Percentiles rank a stretch among this genome's conserved stretches.
Evolutionary conservation across 2,113 vertebrate genomes (phyloP).

Genomic region (Pollachius pollachius): DNA sequence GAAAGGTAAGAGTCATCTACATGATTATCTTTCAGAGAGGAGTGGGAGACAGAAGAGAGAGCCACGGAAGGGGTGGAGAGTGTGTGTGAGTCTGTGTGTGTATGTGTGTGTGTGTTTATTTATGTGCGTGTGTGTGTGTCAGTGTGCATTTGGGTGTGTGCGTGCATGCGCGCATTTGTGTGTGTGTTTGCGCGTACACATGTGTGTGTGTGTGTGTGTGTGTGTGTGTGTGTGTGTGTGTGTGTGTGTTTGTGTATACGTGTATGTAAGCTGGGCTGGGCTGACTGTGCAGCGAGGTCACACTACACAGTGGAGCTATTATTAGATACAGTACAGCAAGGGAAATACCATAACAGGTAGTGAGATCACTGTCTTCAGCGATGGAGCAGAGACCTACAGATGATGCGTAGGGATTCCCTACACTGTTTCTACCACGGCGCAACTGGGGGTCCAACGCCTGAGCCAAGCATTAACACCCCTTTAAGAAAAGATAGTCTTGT

Average conservation of each 20-base stretch:
- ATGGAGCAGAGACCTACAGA: too few relatives aligned
- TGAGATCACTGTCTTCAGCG: too few relatives aligned
- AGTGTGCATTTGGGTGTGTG: neutral
- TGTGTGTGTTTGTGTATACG: neutral
- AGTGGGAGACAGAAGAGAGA: conserved; percentile 25
- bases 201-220: neutral
- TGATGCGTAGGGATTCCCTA: too few relatives aligned
- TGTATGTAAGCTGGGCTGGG: neutral
- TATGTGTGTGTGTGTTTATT: neutral
- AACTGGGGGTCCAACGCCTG: too few relatives aligned
- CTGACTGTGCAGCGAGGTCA: too few relatives aligned
- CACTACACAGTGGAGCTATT: too few relatives aligned
- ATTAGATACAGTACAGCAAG: too few relatives aligned
- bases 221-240: neutral
- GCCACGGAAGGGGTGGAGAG: conserved; percentile 8
- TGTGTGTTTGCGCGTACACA: neutral
- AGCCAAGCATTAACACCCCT: too few relatives aligned
- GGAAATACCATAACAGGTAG: too few relatives aligned
- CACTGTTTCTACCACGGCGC: too few relatives aligned
- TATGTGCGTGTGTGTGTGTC: neutral
- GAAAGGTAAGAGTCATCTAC: conserved; percentile 31
- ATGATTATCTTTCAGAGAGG: conserved; percentile 33
- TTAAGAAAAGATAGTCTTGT: too few relatives aligned
- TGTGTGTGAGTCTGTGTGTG: too few relatives aligned
- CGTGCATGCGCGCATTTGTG: neutral